Evolutionary conservation across 1,140 invertebrate genomes (phyloP).

Genomic region (Protaetia brevitarsis): DNA sequence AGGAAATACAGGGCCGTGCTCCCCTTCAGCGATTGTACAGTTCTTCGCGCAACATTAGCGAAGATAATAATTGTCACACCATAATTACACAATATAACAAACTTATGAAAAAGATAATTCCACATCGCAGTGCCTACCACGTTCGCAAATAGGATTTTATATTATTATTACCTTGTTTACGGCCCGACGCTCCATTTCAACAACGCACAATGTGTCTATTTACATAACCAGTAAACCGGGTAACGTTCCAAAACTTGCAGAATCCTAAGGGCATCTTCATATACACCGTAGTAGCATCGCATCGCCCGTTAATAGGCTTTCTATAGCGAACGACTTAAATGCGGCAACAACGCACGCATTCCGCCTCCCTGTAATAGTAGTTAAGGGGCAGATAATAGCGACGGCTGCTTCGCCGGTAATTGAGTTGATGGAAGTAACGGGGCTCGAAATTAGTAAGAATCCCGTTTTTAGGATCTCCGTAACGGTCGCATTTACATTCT

Average conservation of each 20-base stretch:
- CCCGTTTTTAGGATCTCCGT: conserved; percentile 25
- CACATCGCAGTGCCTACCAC: no score
- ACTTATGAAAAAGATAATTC: no score
- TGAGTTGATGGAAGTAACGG: conserved; percentile 32
- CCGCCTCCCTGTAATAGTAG: conserved; percentile 31
- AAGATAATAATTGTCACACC: no score
- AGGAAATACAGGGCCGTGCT: no score
- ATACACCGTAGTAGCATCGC: no score
- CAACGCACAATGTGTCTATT: conserved; percentile 6
- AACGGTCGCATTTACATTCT: conserved; percentile 12
- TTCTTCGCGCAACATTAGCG: no score
- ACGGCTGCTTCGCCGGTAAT: conserved; percentile 31
- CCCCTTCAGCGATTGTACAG: no score
- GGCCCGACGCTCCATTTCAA: no score
- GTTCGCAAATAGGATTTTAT: no score
- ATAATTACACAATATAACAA: no score
- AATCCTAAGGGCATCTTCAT: conserved; percentile 14
- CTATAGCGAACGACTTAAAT: conserved; percentile 15
- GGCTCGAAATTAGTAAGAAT: conserved; percentile 33
- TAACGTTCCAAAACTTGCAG: conserved; percentile 2
- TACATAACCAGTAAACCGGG: conserved; percentile 8
- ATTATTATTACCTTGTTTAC: no score
- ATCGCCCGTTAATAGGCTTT: neutral
- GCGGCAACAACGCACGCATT: conserved; percentile 23
- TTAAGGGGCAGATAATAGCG: conserved; percentile 37